Conservation (phyloP, 2,113 vertebrate genomes). For the Hippoglossus stenolepis region DNA sequence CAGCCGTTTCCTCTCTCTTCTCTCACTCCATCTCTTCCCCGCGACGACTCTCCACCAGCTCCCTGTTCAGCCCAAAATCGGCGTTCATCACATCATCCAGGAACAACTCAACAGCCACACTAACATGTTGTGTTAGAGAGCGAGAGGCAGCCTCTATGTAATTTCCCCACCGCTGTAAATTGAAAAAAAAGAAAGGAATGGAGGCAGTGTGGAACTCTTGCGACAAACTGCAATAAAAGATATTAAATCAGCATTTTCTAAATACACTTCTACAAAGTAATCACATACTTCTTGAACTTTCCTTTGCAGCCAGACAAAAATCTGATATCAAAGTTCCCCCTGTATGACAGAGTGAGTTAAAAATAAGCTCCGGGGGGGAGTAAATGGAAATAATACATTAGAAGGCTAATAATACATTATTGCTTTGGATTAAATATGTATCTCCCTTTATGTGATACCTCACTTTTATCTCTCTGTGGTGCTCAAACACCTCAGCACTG, state of each 20-base stretch:
- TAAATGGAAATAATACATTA: constrained; percentile 51
- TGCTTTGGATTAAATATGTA: constrained; percentile 58
- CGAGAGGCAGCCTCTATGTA: constrained; percentile 35
- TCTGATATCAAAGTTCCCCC: constrained; percentile 29
- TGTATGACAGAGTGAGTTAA: constrained; percentile 15
- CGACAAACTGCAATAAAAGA: constrained; percentile 41
- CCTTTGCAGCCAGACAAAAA: constrained; percentile 10
- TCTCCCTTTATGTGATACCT: constrained; percentile 50
- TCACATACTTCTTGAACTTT: constrained; percentile 42
- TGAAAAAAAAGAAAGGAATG: constrained; percentile 29
- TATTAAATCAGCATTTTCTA: constrained; percentile 54
- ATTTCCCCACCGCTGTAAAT: constrained; percentile 55
- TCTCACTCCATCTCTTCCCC: not conserved
- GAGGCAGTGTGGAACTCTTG: constrained; percentile 26
- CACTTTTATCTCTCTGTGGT: constrained; percentile 48
- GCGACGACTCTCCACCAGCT: constrained; percentile 35
- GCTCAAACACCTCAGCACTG: constrained; percentile 7
- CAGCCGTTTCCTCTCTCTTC: not conserved
- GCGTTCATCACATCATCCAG: constrained; percentile 65
- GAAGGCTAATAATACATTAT: constrained; percentile 56
- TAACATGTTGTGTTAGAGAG: constrained; percentile 47
- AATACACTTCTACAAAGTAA: constrained; percentile 28
- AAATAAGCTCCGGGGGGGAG: constrained; percentile 26
- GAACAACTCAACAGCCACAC: constrained; percentile 44
- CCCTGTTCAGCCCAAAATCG: constrained; percentile 46